Conservation (phyloP, 2,113 vertebrate genomes). For the Crotophaga sulcirostris region DNA sequence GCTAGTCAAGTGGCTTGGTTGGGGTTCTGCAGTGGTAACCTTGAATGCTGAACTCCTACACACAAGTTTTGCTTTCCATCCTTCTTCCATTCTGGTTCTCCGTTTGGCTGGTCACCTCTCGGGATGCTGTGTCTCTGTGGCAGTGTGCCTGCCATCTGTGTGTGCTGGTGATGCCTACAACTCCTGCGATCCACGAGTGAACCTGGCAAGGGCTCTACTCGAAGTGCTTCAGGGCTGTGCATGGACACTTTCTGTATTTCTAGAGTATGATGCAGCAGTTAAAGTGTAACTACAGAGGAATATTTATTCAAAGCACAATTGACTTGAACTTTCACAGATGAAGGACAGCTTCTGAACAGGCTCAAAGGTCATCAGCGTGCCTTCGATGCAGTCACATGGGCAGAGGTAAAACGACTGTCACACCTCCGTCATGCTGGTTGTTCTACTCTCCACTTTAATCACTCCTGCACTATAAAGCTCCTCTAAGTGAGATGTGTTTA, state of each 20-base stretch:
- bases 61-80: constrained; percentile 16
- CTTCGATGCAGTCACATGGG: constrained; percentile 40
- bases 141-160: constrained; percentile 25
- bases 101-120: not conserved
- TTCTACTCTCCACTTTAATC: constrained; percentile 39
- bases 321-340: constrained; percentile 59
- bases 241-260: constrained; percentile 43
- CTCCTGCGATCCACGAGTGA: not conserved
- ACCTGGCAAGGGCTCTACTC: constrained; percentile 52
- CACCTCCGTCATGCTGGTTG: constrained; percentile 51
- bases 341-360: constrained; percentile 54
- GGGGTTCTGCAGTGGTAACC: constrained; percentile 8
- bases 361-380: constrained; percentile 40
- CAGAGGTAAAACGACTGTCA: constrained; percentile 57
- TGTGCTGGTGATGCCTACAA: not conserved
- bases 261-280: constrained; percentile 32
- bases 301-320: constrained; percentile 63
- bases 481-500: constrained; percentile 13
- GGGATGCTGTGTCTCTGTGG: constrained; percentile 23
- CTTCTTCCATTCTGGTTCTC: not conserved
- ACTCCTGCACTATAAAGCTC: constrained; percentile 57
- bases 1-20: not conserved
- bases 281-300: constrained; percentile 10
- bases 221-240: constrained; percentile 54
- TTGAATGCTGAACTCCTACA: not conserved